phyloP scores from a whole-genome alignment of 2,888 invertebrate species.

The Napeogenes inachia region DNA sequence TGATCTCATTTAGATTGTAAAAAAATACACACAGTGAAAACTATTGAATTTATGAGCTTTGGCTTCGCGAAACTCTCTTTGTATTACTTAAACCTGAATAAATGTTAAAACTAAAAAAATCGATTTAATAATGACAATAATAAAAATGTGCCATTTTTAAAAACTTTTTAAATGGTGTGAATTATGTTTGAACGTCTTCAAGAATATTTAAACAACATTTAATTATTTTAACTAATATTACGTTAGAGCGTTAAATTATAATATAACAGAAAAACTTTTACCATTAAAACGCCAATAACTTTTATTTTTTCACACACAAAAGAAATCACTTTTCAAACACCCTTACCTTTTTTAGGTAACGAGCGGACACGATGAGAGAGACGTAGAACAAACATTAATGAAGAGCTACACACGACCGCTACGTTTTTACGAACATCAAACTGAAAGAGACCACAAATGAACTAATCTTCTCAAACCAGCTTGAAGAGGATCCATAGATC shows the following conservation, averaged over 20 bases:
- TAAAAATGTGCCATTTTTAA: too few species aligned
- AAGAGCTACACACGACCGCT: conserved; percentile 32
- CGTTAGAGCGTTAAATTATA: conserved; percentile 1
- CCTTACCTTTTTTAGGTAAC: conserved; percentile 34
- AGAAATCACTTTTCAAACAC: conserved; percentile 32
- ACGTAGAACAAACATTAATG: conserved; percentile 22
- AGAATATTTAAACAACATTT: too few species aligned
- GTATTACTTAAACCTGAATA: too few species aligned
- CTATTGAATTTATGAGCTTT: too few species aligned
- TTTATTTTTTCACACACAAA: conserved; percentile 24
- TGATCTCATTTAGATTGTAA: too few species aligned
- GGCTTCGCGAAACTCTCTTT: too few species aligned
- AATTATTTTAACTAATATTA: too few species aligned
- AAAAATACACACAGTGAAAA: too few species aligned
- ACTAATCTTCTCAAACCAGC: conserved; percentile 58
- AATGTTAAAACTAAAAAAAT: too few species aligned
- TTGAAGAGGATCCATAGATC: conserved; percentile 69
- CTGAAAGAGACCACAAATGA: conserved; percentile 58
- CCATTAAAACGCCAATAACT: conserved; percentile 21
- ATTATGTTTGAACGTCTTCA: too few species aligned
- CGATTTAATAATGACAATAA: too few species aligned
- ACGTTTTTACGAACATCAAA: conserved; percentile 55
- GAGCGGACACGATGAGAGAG: conserved; percentile 37
- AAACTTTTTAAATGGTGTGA: too few species aligned
- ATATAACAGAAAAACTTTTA: conserved; percentile 20